Percentiles rank a stretch among this genome's conserved stretches.
phyloP scores from a whole-genome alignment of 2,113 vertebrate species.

The Gnathonemus longibarbis region DNA sequence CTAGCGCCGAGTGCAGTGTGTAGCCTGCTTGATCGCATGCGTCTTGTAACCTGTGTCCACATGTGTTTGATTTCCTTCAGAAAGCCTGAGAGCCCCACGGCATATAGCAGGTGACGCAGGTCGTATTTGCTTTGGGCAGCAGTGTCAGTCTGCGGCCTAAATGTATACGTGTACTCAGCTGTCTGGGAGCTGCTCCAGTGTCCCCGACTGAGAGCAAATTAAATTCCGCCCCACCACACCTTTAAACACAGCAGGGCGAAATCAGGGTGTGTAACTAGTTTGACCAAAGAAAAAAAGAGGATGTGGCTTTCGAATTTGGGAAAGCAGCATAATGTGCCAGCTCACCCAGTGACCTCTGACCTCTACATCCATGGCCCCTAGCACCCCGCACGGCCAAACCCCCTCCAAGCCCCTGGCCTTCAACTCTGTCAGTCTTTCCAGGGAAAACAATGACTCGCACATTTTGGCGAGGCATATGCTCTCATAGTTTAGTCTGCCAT shows the following conservation, averaged over 20 bases:
- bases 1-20: neutral
- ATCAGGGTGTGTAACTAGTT: neutral
- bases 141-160: neutral
- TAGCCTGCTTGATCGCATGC: neutral
- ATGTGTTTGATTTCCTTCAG: neutral
- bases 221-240: neutral
- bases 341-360: slow-evolving; percentile 3
- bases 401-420: neutral
- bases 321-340: neutral
- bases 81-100: neutral
- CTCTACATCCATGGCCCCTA: neutral
- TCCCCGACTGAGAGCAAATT: neutral
- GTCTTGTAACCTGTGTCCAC: neutral
- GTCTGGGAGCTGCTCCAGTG: neutral
- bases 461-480: neutral
- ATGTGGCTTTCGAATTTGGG: neutral
- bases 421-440: neutral
- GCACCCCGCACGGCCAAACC: neutral
- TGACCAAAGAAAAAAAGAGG: neutral
- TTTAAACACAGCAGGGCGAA: neutral
- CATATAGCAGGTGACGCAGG: neutral
- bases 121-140: neutral
- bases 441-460: slow-evolving; percentile 1
- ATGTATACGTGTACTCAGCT: neutral
- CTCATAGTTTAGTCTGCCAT: neutral